Conservation (phyloP, 2,888 invertebrate genomes). For the Formica aserva region DNA sequence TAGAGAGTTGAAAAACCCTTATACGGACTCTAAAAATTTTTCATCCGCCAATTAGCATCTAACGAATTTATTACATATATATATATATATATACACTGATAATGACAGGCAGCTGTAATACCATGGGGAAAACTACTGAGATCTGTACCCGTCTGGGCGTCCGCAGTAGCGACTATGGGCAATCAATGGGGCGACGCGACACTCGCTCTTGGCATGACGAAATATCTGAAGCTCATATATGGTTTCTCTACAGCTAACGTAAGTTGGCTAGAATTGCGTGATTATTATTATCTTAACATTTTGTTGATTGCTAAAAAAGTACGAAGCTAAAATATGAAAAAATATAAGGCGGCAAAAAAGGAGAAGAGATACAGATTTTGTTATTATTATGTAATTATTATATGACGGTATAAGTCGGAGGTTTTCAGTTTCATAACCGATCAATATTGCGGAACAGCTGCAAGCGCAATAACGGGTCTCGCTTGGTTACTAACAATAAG, state of each 20-base stretch:
- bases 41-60: neutral
- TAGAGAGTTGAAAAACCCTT: neutral
- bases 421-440: neutral
- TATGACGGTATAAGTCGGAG: neutral
- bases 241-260: constrained; percentile 88
- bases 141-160: constrained; percentile 88
- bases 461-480: neutral
- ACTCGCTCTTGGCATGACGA: constrained; percentile 87
- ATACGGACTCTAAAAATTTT: neutral
- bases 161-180: constrained; percentile 88
- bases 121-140: constrained; percentile 87
- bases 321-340: neutral
- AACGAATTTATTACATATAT: neutral
- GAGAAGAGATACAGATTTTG: neutral
- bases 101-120: constrained; percentile 83
- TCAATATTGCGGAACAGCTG: constrained; percentile 23
- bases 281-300: neutral
- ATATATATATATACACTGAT: neutral
- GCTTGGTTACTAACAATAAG: constrained; percentile 13
- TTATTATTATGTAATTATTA: neutral
- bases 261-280: constrained; percentile 69
- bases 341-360: neutral
- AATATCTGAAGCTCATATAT: constrained; percentile 88
- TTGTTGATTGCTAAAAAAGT: neutral
- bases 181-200: constrained; percentile 89